phyloP scores from a whole-genome alignment of 2,113 vertebrate species.

The Paradoxurus hermaphroditus region DNA sequence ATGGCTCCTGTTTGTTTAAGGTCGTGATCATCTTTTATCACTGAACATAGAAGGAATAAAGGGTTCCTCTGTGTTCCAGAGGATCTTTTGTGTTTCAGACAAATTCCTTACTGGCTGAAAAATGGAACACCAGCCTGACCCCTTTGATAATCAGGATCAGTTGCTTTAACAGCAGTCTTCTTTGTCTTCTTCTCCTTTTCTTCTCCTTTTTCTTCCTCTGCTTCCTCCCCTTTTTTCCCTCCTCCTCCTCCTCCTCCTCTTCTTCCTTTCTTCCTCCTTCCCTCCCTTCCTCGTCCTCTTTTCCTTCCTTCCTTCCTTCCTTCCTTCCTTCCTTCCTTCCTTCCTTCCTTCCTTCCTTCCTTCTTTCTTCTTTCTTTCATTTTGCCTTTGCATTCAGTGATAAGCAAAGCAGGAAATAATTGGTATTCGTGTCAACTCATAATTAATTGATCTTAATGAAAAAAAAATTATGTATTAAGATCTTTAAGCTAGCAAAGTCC shows the following conservation, averaged over 20 bases:
- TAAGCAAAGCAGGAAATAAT: background rate
- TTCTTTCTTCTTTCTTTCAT: background rate
- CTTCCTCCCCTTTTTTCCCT: background rate
- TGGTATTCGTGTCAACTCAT: background rate
- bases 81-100: background rate
- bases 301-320: no score
- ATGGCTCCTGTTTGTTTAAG: background rate
- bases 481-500: background rate
- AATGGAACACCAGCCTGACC: background rate
- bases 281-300: no score
- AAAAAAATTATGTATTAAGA: background rate
- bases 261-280: no score
- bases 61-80: background rate
- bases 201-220: no score
- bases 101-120: background rate
- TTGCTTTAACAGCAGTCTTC: background rate
- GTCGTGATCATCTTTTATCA: background rate
- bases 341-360: no score
- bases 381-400: background rate
- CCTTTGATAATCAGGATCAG: background rate
- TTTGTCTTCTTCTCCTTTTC: background rate
- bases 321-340: no score
- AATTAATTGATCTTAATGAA: background rate
- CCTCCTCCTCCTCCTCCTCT: no score
- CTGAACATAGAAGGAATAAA: background rate